Evolutionary conservation across 1,140 invertebrate species (phyloP).

Genomic region (Polyergus mexicanus): DNA sequence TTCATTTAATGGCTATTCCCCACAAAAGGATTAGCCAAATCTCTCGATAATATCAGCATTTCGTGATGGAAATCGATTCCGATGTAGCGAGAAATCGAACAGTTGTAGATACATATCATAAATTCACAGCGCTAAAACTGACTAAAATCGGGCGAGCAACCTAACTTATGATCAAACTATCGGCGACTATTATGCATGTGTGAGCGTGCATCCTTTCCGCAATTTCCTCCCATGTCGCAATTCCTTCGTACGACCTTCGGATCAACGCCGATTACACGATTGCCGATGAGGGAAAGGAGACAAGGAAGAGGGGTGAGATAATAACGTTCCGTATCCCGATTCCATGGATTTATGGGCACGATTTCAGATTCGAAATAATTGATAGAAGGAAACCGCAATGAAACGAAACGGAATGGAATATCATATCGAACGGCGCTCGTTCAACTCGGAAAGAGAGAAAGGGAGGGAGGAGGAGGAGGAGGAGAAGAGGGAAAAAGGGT

Average conservation of each 20-base stretch:
- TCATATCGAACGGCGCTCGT: constrained; percentile 67
- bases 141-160: constrained; percentile 12
- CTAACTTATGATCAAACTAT: constrained; percentile 32
- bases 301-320: constrained; percentile 52
- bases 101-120: constrained; percentile 1
- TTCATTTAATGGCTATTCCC: constrained; percentile 19
- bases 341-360: constrained; percentile 73
- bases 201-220: constrained; percentile 57
- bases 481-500: constrained; percentile 15
- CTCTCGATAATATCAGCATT: constrained; percentile 7
- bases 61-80: constrained; percentile 30
- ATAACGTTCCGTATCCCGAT: constrained; percentile 71
- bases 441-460: neutral
- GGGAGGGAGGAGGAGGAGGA: neutral
- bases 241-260: constrained; percentile 48
- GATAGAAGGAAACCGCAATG: constrained; percentile 77
- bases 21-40: neutral
- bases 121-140: constrained; percentile 10
- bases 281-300: constrained; percentile 52
- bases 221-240: constrained; percentile 51
- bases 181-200: constrained; percentile 7
- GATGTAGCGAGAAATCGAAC: constrained; percentile 18
- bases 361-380: constrained; percentile 77
- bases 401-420: constrained; percentile 76
- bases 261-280: constrained; percentile 58